phyloP scores from a whole-genome alignment of 2,888 invertebrate species.

The Dryococelus australis region DNA sequence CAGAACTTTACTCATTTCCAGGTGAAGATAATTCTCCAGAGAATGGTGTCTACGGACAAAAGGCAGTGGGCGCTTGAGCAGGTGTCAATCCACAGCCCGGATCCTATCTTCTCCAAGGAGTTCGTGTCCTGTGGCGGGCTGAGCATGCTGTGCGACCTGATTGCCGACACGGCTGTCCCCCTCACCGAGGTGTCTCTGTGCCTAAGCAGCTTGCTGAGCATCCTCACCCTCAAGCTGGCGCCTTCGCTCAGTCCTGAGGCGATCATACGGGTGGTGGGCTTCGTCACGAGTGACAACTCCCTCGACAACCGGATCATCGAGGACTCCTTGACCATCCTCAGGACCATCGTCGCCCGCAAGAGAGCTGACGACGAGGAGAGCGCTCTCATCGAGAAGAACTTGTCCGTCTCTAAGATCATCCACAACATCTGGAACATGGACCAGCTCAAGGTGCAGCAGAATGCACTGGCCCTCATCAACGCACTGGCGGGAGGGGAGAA shows the following conservation, averaged over 20 bases:
- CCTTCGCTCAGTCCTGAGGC: not conserved
- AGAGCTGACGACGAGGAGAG: not conserved
- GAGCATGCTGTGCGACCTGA: conserved; percentile 25
- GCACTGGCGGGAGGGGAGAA: conserved; percentile 30
- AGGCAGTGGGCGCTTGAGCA: conserved; percentile 39
- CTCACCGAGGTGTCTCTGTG: conserved; percentile 27
- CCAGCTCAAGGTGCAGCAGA: conserved; percentile 37
- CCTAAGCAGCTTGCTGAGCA: conserved; percentile 29
- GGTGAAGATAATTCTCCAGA: conserved; percentile 36
- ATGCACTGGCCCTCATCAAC: conserved; percentile 37
- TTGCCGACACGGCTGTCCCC: conserved; percentile 7
- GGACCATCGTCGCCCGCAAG: conserved; percentile 22
- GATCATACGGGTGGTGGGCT: conserved; percentile 31
- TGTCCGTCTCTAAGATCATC: conserved; percentile 35
- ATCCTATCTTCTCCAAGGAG: conserved; percentile 38
- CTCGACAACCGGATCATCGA: conserved; percentile 21
- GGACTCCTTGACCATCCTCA: conserved; percentile 32
- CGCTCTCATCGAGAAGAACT: conserved; percentile 23
- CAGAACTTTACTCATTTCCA: not conserved
- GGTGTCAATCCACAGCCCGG: conserved; percentile 30
- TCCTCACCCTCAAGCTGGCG: conserved; percentile 32
- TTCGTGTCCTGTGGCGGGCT: conserved; percentile 32
- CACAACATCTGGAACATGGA: conserved; percentile 36
- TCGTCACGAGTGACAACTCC: conserved; percentile 27
- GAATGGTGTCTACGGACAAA: conserved; percentile 19